Percentiles rank a stretch among this genome's conserved stretches.
These are phyloP conservation scores for Luidia sarsii DNA, from an alignment of 53 echinoderm and acorn worm species.

Conservation along the genomic window DNA sequence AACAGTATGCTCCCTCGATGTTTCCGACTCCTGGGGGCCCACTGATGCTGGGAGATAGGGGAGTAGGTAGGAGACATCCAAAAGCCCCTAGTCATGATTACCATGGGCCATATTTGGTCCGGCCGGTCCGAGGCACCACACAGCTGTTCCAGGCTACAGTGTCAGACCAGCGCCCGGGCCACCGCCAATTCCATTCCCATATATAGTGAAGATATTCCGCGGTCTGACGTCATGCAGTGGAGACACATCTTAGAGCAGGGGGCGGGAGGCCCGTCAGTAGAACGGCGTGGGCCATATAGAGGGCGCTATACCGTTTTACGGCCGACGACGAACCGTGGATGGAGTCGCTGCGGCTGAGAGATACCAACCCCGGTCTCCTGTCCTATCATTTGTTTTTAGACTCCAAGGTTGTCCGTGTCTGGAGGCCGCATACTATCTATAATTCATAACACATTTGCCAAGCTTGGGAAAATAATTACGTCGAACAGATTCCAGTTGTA, in stretches of 20 bases:
- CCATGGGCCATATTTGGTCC: constrained; percentile 92
- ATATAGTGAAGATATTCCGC: constrained; percentile 99
- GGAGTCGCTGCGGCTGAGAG: neutral
- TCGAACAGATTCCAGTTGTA: too few relatives aligned
- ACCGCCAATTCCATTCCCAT: constrained; percentile 96
- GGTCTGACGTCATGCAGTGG: constrained; percentile 89
- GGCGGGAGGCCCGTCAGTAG: constrained; percentile 43
- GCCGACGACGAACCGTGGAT: neutral
- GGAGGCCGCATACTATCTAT: neutral
- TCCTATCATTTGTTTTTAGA: neutral
- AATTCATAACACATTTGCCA: neutral
- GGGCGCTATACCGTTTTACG: constrained; percentile 45
- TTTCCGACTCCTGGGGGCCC: too few relatives aligned
- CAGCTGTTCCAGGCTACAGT: constrained; percentile 54
- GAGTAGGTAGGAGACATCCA: constrained; percentile 38
- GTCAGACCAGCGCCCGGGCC: constrained; percentile 56
- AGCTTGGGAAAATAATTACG: neutral
- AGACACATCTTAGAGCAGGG: constrained; percentile 44
- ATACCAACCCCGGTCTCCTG: neutral
- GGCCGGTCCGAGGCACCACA: constrained; percentile 55
- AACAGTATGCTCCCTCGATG: too few relatives aligned
- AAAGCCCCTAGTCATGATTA: constrained; percentile 45
- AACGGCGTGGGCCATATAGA: constrained; percentile 44
- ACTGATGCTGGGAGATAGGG: neutral
- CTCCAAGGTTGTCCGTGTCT: neutral